Percentiles rank a stretch among this genome's conserved stretches.
Conservation (phyloP, 2,113 vertebrate genomes). For the Struthidea cinerea region DNA sequence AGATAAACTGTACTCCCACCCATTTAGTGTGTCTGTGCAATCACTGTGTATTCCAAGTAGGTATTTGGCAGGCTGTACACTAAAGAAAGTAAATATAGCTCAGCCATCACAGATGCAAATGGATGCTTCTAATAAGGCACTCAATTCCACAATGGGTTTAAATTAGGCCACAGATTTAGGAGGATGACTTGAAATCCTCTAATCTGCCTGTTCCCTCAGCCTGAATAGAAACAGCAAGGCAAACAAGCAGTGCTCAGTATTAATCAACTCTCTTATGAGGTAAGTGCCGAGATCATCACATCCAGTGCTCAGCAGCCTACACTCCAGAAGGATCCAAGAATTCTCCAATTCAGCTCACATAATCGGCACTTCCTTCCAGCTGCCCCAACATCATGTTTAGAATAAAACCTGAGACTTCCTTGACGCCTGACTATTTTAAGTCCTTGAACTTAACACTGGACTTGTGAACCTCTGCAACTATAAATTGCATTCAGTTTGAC, state of each 20-base stretch:
- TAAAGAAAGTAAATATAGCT: background rate
- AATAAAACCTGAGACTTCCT: background rate
- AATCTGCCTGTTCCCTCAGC: background rate
- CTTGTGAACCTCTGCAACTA: background rate
- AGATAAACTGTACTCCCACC: background rate
- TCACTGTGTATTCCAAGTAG: background rate
- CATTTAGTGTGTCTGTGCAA: background rate
- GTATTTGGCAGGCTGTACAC: background rate
- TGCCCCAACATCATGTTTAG: background rate
- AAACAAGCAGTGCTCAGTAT: background rate
- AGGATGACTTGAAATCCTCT: background rate
- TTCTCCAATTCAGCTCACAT: background rate
- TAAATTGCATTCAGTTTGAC: background rate
- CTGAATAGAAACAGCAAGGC: background rate
- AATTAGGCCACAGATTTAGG: background rate
- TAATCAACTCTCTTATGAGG: slow-evolving; percentile 5
- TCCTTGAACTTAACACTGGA: background rate
- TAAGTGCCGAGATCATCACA: background rate
- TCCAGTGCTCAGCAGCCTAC: background rate
- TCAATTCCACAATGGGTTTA: background rate
- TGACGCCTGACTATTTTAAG: background rate
- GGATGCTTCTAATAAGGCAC: background rate
- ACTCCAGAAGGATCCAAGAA: background rate
- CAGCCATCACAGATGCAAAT: background rate
- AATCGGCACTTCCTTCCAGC: background rate